Percentiles rank a stretch among this genome's conserved stretches.
These are phyloP conservation scores for Mactra quadrangularis DNA, from an alignment of 1,140 invertebrate species.

Conservation along the genomic window DNA sequence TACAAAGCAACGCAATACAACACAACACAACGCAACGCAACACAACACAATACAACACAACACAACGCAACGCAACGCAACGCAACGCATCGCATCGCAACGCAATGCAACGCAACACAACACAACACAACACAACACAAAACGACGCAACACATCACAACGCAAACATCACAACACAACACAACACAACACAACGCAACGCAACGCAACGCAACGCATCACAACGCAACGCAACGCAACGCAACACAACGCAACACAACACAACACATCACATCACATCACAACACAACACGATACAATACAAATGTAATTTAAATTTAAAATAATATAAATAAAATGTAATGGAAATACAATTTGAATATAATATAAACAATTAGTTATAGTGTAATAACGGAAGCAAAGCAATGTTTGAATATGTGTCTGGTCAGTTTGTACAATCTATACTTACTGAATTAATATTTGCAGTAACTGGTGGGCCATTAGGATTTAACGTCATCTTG, in stretches of 20 bases:
- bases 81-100: slow-evolving; percentile 5
- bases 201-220: slow-evolving; percentile 9
- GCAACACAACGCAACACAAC: slow-evolving; percentile 22
- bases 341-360: no score
- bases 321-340: not conserved
- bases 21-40: no score
- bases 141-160: no score
- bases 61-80: not conserved
- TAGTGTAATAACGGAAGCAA: not conserved
- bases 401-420: no score
- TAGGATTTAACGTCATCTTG: slow-evolving; percentile 85
- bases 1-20: no score
- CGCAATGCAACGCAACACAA: slow-evolving; percentile 11
- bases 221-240: slow-evolving; percentile 18
- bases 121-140: no score
- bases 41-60: no score
- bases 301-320: no score
- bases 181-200: not conserved
- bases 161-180: slow-evolving; percentile 12
- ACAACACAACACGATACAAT: slow-evolving; percentile 18
- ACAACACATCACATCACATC: slow-evolving; percentile 18
- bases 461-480: slow-evolving; percentile 85
- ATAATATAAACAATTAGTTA: not conserved
- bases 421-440: no score
- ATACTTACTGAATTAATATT: slow-evolving; percentile 90